These are phyloP conservation scores for Spilarctia lutea DNA, from an alignment of 2,888 invertebrate species.

Conservation along the genomic window DNA sequence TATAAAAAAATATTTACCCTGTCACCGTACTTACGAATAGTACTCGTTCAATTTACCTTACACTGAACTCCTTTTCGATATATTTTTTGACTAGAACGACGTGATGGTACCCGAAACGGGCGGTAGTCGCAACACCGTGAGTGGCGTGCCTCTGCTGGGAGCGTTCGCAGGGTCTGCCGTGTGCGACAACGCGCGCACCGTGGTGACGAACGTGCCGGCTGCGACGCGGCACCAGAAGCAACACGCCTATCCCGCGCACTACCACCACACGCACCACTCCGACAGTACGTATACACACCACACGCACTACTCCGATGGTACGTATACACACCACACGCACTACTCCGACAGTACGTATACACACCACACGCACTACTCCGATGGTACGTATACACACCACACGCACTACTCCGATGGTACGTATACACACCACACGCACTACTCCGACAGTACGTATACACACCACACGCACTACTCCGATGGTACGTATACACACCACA, in stretches of 20 bases:
- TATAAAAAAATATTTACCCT: too few relatives aligned
- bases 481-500: too few relatives aligned
- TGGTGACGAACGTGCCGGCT: conserved; percentile 86
- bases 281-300: conserved; percentile 45
- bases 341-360: too few relatives aligned
- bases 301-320: too few relatives aligned
- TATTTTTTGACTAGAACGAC: conserved; percentile 51
- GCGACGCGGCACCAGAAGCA: conserved; percentile 55
- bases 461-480: too few relatives aligned
- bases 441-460: too few relatives aligned
- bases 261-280: conserved; percentile 44
- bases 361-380: too few relatives aligned
- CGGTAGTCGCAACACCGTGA: conserved; percentile 40
- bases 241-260: conserved; percentile 46
- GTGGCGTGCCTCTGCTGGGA: conserved; percentile 74
- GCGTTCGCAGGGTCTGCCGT: conserved; percentile 92
- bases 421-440: too few relatives aligned
- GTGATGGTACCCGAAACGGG: conserved; percentile 60
- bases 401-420: too few relatives aligned
- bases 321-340: too few relatives aligned
- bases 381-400: too few relatives aligned
- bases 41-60: not conserved
- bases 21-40: too few relatives aligned
- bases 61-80: not conserved
- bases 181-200: conserved; percentile 91